phyloP scores from a whole-genome alignment of 1,140 invertebrate species.

The Muscidifurax raptorellus region DNA sequence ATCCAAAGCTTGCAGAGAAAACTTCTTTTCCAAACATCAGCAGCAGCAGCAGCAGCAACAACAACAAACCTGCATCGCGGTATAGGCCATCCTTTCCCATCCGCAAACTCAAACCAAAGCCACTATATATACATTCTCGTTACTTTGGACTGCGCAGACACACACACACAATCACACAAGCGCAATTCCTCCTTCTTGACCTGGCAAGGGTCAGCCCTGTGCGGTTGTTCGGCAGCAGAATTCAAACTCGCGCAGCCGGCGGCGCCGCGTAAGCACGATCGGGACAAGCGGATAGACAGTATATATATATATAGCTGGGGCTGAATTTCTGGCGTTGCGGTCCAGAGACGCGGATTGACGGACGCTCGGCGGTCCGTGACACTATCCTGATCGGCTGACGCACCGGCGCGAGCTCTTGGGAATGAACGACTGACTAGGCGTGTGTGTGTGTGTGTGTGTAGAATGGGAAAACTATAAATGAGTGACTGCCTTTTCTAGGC shows the following conservation, averaged over 20 bases:
- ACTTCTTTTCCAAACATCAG: background rate
- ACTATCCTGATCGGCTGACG: constrained; percentile 62
- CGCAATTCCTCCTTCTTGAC: background rate
- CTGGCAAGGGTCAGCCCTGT: background rate
- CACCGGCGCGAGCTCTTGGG: background rate
- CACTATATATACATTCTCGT: background rate
- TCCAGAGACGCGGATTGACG: constrained; percentile 63
- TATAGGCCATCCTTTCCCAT: too few species aligned
- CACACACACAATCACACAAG: background rate
- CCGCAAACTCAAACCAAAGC: constrained; percentile 1
- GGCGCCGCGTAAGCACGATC: constrained; percentile 12
- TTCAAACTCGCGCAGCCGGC: background rate
- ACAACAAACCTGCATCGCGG: background rate
- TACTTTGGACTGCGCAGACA: background rate
- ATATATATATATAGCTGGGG: too few species aligned
- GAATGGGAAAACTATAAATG: background rate
- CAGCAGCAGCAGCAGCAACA: background rate
- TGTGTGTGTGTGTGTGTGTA: background rate
- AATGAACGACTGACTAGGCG: background rate
- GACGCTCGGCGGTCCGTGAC: constrained; percentile 70
- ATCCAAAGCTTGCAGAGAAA: too few species aligned
- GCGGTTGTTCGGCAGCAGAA: background rate
- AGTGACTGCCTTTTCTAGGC: background rate
- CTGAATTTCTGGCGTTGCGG: constrained; percentile 21
- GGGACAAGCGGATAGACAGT: constrained; percentile 57